phyloP scores from a whole-genome alignment of 1,140 invertebrate genomes.

The Eriocheir sinensis region DNA sequence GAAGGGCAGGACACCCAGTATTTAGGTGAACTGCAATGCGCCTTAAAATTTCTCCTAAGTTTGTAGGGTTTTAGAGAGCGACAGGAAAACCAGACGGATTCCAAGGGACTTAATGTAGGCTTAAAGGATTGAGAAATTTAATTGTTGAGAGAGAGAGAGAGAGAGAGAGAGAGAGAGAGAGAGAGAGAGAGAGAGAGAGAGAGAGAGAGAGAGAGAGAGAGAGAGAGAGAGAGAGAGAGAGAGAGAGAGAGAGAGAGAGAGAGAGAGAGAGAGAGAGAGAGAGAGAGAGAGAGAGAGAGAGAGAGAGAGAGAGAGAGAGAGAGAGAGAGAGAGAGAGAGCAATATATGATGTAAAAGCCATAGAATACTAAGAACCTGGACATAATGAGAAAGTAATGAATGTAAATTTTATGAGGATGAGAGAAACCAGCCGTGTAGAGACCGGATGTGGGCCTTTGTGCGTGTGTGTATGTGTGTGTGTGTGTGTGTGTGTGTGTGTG shows the following conservation, averaged over 20 bases:
- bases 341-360: background rate
- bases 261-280: conserved; percentile 57
- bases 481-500: no score
- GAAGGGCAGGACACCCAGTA: background rate
- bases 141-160: conserved; percentile 15
- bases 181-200: no score
- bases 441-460: background rate
- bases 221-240: conserved; percentile 7
- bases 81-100: background rate
- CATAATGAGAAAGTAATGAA: conserved; percentile 17
- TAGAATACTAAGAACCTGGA: background rate
- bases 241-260: conserved; percentile 31
- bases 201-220: background rate
- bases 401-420: conserved; percentile 17
- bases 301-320: conserved; percentile 40
- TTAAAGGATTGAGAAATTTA: background rate
- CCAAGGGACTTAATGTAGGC: background rate
- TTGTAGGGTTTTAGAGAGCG: background rate
- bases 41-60: background rate
- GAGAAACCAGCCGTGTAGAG: background rate
- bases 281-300: conserved; percentile 57
- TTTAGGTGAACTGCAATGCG: no score
- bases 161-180: conserved; percentile 7
- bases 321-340: background rate
- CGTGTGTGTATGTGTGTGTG: no score